These are phyloP conservation scores for Euwallacea fornicatus DNA, from an alignment of 1,140 invertebrate species.

Conservation along the genomic window DNA sequence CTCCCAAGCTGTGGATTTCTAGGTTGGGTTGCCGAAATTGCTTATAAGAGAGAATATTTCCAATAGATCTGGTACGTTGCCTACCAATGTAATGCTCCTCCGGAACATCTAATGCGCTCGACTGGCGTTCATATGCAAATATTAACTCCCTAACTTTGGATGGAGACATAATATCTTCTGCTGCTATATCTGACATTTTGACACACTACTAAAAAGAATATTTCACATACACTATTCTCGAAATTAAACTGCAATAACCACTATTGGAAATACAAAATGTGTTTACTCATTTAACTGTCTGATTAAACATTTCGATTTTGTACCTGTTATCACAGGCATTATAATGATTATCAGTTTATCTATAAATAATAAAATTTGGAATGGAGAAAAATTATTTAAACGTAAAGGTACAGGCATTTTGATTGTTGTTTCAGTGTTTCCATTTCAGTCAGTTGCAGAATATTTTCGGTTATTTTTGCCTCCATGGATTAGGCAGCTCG, in stretches of 20 bases:
- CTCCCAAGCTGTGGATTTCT: slow-evolving; percentile 24
- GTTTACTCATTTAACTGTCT: not conserved
- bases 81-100: not conserved
- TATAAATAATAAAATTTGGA: not conserved
- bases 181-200: not conserved
- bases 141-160: slow-evolving; percentile 15
- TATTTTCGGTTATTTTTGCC: too few species aligned
- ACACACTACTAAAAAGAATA: not conserved
- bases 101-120: not conserved
- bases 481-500: too few species aligned
- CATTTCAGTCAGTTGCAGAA: too few species aligned
- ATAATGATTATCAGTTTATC: not conserved
- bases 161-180: not conserved
- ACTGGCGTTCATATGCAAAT: slow-evolving; percentile 14
- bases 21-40: slow-evolving; percentile 22
- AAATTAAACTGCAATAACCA: not conserved
- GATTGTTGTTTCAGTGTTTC: too few species aligned
- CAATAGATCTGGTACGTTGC: slow-evolving; percentile 35
- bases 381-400: not conserved
- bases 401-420: not conserved
- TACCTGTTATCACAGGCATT: not conserved
- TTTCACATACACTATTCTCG: not conserved
- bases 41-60: slow-evolving; percentile 33
- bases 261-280: not conserved
- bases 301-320: not conserved